Conservation (phyloP, 2,888 invertebrate species). For the Parnassius smintheus region DNA sequence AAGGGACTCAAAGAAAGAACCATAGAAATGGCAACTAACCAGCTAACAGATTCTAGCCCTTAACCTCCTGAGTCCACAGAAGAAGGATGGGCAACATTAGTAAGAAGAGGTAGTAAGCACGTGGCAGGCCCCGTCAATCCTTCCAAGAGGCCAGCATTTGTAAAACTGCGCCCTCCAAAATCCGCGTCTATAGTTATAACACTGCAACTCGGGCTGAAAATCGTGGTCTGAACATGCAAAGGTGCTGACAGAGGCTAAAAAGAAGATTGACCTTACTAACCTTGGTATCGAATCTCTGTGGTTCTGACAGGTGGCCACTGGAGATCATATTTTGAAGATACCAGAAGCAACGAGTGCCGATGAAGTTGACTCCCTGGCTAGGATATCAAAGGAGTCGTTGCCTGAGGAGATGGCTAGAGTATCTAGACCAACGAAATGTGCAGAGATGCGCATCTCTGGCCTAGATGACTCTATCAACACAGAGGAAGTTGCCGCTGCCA, state of each 20-base stretch:
- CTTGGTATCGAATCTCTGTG: too few relatives aligned
- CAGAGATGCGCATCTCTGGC: constrained; percentile 28
- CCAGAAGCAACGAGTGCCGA: constrained; percentile 13
- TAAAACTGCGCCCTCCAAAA: not conserved
- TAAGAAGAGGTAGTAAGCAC: too few relatives aligned
- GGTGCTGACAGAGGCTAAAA: constrained; percentile 19
- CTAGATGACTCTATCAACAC: constrained; percentile 29
- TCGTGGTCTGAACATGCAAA: constrained; percentile 19
- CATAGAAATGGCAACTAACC: too few relatives aligned
- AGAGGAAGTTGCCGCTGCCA: constrained; percentile 3
- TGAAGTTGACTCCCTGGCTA: constrained; percentile 28
- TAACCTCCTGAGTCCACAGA: too few relatives aligned
- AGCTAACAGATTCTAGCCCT: too few relatives aligned
- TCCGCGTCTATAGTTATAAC: too few relatives aligned
- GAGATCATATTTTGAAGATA: constrained; percentile 25
- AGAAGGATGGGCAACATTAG: too few relatives aligned
- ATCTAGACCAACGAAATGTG: constrained; percentile 26
- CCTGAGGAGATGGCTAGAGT: constrained; percentile 5
- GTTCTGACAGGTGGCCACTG: constrained; percentile 21
- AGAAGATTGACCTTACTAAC: constrained; percentile 4
- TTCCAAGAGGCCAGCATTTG: not conserved
- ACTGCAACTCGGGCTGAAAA: constrained; percentile 19
- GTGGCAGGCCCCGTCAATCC: too few relatives aligned
- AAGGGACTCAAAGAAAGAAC: too few relatives aligned
- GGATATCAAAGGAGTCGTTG: constrained; percentile 19